Evolutionary conservation across 2,113 vertebrate genomes (phyloP).

Genomic region (Mesembrinibis cayennensis): DNA sequence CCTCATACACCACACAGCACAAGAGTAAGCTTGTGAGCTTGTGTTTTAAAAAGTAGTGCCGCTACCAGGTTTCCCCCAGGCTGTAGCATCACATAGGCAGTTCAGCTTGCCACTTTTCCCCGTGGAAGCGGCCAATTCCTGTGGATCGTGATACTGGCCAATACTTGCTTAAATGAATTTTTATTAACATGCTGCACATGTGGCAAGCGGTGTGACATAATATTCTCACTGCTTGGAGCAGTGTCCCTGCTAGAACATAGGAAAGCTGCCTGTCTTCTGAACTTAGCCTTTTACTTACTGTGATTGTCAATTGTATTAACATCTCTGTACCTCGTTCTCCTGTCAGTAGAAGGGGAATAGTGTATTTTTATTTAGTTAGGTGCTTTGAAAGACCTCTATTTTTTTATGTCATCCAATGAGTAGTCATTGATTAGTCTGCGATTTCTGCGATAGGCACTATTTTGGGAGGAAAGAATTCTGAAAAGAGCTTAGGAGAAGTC

Average conservation of each 20-base stretch:
- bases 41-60: background rate
- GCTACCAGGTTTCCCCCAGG: background rate
- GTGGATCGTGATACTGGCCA: slow-evolving; percentile 2
- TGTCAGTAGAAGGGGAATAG: background rate
- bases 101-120: background rate
- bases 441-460: background rate
- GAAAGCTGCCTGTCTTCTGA: slow-evolving; percentile 25
- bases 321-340: slow-evolving; percentile 36
- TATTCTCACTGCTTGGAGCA: background rate
- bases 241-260: slow-evolving; percentile 13
- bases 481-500: slow-evolving; percentile 9
- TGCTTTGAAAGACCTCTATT: slow-evolving; percentile 52
- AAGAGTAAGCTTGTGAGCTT: background rate
- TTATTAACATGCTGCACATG: background rate
- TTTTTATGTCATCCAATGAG: background rate
- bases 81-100: background rate
- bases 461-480: background rate
- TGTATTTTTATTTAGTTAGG: slow-evolving; percentile 20
- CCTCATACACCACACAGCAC: background rate
- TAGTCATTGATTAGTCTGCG: background rate
- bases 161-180: background rate
- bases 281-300: slow-evolving; percentile 42
- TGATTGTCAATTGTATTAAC: slow-evolving; percentile 34
- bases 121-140: background rate
- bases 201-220: background rate